Evolutionary conservation across 2,797 vertebrate species (phyloP).

Genomic region (Poeciliopsis gracilis): DNA sequence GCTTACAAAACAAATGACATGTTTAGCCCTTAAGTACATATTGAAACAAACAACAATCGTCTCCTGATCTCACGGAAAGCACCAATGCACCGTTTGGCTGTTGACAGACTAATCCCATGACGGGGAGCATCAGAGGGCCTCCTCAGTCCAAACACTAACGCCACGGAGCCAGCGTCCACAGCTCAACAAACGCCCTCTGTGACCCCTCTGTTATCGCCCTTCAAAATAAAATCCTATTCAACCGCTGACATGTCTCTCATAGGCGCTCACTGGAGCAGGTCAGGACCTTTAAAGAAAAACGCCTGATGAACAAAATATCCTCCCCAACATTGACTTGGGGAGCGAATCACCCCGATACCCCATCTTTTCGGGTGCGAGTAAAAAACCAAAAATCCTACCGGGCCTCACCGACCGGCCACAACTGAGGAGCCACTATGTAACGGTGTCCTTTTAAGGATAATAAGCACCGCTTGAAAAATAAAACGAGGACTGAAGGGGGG

Average conservation of each 20-base stretch:
- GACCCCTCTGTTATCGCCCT: slow-evolving; percentile 38
- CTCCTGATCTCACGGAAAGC: slow-evolving; percentile 13
- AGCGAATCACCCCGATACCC: background rate
- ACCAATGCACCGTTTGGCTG: background rate
- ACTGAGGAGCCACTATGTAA: slow-evolving; percentile 20
- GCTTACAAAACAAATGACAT: slow-evolving; percentile 23
- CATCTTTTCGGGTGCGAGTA: slow-evolving; percentile 23
- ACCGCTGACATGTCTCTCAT: slow-evolving; percentile 63
- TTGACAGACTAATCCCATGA: slow-evolving; percentile 33
- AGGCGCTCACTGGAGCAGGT: slow-evolving; percentile 50
- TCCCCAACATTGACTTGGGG: slow-evolving; percentile 5
- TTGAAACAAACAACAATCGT: slow-evolving; percentile 14
- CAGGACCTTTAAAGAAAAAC: slow-evolving; percentile 31
- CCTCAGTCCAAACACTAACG: slow-evolving; percentile 42
- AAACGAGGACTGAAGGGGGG: slow-evolving; percentile 36
- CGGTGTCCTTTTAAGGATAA: slow-evolving; percentile 78
- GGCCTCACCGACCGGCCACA: slow-evolving; percentile 43
- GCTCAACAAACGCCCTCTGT: slow-evolving; percentile 53
- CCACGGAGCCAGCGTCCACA: slow-evolving; percentile 46
- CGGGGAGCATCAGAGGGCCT: slow-evolving; percentile 30
- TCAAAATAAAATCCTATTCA: slow-evolving; percentile 69
- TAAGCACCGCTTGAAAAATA: slow-evolving; percentile 45
- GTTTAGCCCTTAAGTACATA: slow-evolving; percentile 34
- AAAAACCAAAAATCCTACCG: slow-evolving; percentile 29
- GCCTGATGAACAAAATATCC: slow-evolving; percentile 40